These are phyloP conservation scores for Leucopsar rothschildi DNA, from an alignment of 2,113 vertebrate species.

Conservation along the genomic window DNA sequence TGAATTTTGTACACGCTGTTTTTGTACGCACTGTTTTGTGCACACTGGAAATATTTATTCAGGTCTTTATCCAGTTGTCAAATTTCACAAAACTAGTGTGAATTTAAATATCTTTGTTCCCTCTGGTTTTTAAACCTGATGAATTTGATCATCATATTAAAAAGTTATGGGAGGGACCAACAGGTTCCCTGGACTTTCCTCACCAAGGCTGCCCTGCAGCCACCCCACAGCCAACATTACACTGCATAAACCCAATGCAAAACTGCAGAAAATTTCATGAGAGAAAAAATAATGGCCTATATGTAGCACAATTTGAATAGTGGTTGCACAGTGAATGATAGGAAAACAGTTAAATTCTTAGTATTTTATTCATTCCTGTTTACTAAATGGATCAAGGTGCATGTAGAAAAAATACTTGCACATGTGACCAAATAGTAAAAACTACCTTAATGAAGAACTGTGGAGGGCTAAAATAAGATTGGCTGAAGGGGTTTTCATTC, in stretches of 20 bases:
- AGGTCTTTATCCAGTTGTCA: background rate
- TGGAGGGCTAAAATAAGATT: background rate
- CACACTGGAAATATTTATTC: background rate
- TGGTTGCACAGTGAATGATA: background rate
- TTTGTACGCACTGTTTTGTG: too few species aligned
- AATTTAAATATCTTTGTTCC: background rate
- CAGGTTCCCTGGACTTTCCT: background rate
- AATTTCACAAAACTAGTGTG: background rate
- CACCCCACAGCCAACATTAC: rapidly evolving
- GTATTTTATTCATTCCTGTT: background rate
- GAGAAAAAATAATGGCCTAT: background rate
- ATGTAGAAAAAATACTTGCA: background rate
- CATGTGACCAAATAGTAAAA: background rate
- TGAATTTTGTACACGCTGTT: background rate
- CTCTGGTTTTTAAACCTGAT: background rate
- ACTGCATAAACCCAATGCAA: rapidly evolving
- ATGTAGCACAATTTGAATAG: background rate
- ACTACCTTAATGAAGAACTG: background rate
- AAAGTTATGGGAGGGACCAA: background rate
- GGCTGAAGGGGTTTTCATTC: background rate
- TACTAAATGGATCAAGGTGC: background rate
- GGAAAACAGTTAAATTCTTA: background rate
- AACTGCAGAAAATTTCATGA: background rate
- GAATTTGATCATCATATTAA: background rate
- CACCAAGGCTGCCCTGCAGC: background rate